phyloP scores from a whole-genome alignment of 2,888 invertebrate genomes.

The Macrosiphum euphorbiae region DNA sequence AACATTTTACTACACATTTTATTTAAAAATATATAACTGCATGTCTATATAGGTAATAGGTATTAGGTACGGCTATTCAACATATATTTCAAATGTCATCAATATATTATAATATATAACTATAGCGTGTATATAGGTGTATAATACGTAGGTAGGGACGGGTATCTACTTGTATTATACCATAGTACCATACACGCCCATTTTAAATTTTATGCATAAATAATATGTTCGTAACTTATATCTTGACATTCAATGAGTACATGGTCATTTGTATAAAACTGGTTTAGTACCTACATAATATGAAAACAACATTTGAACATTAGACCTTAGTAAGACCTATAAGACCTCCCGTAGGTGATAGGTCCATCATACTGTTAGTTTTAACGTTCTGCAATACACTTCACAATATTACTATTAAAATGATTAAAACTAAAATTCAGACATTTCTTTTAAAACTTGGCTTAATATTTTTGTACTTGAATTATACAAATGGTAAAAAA shows the following conservation, averaged over 20 bases:
- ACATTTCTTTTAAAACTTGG: conserved; percentile 19
- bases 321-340: conserved; percentile 9
- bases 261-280: conserved; percentile 36
- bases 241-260: conserved; percentile 42
- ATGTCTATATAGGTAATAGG: background rate
- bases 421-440: conserved; percentile 29
- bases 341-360: background rate
- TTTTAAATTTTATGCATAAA: conserved; percentile 1
- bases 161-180: background rate
- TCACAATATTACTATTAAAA: background rate
- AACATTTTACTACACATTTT: background rate
- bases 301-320: background rate
- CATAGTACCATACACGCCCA: background rate
- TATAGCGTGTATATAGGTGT: background rate
- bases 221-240: background rate
- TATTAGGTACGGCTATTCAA: background rate
- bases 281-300: conserved; percentile 14
- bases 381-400: background rate
- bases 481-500: background rate
- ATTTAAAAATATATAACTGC: background rate
- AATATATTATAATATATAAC: background rate
- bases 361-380: conserved; percentile 12
- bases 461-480: background rate
- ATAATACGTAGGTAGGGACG: background rate
- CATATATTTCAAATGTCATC: background rate